Conservation (phyloP, 2,888 invertebrate species). For the Ophioninae sp. region DNA sequence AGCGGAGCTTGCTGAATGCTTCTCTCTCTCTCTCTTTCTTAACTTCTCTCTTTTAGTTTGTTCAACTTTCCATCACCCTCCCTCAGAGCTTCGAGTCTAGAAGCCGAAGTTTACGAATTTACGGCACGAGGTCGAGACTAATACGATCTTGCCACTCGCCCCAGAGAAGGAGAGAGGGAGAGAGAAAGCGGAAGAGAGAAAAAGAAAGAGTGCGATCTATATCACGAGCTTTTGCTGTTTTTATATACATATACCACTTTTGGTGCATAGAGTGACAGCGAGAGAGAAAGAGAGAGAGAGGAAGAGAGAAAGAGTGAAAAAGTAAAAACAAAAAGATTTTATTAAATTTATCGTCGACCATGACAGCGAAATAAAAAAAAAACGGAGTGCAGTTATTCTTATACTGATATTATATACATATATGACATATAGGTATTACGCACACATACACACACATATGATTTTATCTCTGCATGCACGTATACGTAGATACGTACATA, state of each 20-base stretch:
- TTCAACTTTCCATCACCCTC: conserved; percentile 59
- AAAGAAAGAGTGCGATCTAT: conserved; percentile 14
- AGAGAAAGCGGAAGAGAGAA: neutral
- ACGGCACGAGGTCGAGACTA: conserved; percentile 46
- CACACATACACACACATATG: neutral
- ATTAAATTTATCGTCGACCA: conserved; percentile 56
- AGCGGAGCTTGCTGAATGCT: conserved; percentile 14
- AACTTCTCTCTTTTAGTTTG: conserved; percentile 42
- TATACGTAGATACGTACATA: too few relatives aligned
- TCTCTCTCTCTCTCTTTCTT: neutral
- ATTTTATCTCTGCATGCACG: neutral
- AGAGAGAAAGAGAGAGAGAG: conserved; percentile 6
- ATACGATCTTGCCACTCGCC: conserved; percentile 43
- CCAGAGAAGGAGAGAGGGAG: conserved; percentile 20
- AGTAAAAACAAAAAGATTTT: conserved; percentile 36
- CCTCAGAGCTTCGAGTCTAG: conserved; percentile 32
- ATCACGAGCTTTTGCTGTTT: conserved; percentile 32
- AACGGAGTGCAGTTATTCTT: conserved; percentile 42
- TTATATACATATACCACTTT: conserved; percentile 19
- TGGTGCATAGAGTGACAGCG: conserved; percentile 7
- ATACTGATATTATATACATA: conserved; percentile 33
- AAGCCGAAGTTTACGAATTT: conserved; percentile 58
- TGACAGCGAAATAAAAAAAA: conserved; percentile 36
- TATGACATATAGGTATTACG: conserved; percentile 3
- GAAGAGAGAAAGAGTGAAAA: conserved; percentile 10